Evolutionary conservation across 2,888 invertebrate species (phyloP), one percentile per base, ranked within the genome.

Genomic region (Aspidiotus destructor): DNA sequence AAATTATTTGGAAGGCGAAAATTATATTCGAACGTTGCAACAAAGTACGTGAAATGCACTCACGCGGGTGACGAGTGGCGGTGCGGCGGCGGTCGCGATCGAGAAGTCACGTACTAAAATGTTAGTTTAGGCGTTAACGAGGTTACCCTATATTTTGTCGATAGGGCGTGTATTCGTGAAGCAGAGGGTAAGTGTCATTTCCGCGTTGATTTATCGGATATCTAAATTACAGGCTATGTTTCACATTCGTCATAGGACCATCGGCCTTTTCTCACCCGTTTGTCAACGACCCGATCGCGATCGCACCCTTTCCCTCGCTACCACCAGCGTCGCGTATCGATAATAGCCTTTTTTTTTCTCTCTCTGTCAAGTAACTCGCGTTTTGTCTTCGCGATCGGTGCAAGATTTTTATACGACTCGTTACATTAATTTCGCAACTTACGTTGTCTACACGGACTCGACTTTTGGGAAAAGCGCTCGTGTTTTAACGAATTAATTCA

Each of bases 111-210:
- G 28, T 28, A 28, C 28, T 28, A 28, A 28, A 28, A 28, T 28
- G 28, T 28, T 54, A 54, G 55, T 54, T 54, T 15, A 15, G n/a
- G 16, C 55, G 28, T 40, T 58, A 58, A 58, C 58, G 58, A 58
- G 58, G 40, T 58, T 28, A 28, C 58, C 58, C 58, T 28, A 17
- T 58, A 13, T 28, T 58, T 40, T 54, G 11, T 52, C 52, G 28
- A 28, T 28, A 28, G 28, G 28, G 28, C 28, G 28, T 28, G 28
- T 28, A 28, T 28, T 28, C 28, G 28, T 28, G 28, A 28, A 28
- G 28, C 28, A 28, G 58, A 58, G 58, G 58, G 58, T 58, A 58
- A 58, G 58, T 58, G 58, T 58, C 58, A 58, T 40, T 58, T 58
- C 58, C 58, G 16, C 28, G 17, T 58, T 58, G 58, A 58, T 58